These are phyloP conservation scores for Geopemphigus sp. DNA, from an alignment of 1,140 invertebrate species.

Conservation along the genomic window DNA sequence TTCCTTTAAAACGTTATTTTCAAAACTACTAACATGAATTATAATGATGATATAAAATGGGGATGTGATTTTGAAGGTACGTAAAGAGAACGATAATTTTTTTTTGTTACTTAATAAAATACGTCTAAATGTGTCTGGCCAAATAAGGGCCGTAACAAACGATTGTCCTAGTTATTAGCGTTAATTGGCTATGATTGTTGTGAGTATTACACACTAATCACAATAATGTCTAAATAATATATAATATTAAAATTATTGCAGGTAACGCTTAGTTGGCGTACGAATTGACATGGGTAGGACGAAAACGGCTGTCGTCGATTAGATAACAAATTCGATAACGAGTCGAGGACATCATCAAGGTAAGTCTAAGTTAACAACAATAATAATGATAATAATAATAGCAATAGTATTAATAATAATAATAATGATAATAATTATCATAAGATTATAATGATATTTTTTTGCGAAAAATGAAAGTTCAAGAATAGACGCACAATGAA, in stretches of 20 bases:
- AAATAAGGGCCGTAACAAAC: not conserved
- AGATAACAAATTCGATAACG: slow-evolving; percentile 46
- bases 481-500: slow-evolving; percentile 19
- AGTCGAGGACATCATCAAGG: slow-evolving; percentile 29
- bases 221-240: slow-evolving; percentile 37
- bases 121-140: slow-evolving; percentile 32
- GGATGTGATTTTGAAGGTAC: not conserved
- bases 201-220: slow-evolving; percentile 20
- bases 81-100: not conserved
- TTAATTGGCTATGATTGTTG: slow-evolving; percentile 39
- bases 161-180: slow-evolving; percentile 41
- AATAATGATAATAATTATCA: not conserved
- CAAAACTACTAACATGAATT: not conserved
- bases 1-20: not conserved
- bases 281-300: slow-evolving; percentile 49
- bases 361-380: slow-evolving; percentile 38
- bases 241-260: slow-evolving; percentile 40
- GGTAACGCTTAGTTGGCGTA: slow-evolving; percentile 34
- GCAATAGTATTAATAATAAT: not conserved
- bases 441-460: slow-evolving; percentile 28
- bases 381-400: slow-evolving; percentile 11
- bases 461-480: slow-evolving; percentile 45
- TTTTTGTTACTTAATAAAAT: slow-evolving; percentile 25
- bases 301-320: slow-evolving; percentile 40
- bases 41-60: not conserved